Conservation (phyloP, 2,113 vertebrate species). For the Rhabdornis inornatus region DNA sequence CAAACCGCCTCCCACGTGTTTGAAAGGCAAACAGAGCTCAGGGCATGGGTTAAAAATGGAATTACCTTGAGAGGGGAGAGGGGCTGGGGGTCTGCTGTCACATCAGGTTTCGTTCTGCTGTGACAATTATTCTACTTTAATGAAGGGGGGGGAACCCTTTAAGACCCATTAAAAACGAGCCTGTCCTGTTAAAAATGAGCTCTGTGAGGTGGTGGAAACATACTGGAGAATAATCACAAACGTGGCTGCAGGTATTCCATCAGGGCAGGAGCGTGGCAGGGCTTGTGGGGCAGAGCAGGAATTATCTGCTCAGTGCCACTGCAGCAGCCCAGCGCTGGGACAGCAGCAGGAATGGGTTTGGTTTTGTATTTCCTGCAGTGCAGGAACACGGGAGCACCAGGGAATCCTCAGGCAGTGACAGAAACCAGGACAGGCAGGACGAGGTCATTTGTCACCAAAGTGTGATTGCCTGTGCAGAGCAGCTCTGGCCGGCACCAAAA, state of each 20-base stretch:
- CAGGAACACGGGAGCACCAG: neutral
- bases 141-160: neutral
- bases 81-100: neutral
- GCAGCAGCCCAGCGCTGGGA: too few relatives aligned
- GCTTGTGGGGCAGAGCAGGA: neutral
- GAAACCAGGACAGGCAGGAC: too few relatives aligned
- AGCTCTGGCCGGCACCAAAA: too few relatives aligned
- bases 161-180: neutral
- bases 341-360: neutral
- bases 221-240: neutral
- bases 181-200: neutral
- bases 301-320: too few relatives aligned
- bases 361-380: neutral
- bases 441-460: too few relatives aligned
- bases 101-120: neutral
- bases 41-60: neutral
- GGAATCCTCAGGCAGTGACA: too few relatives aligned
- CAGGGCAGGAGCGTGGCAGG: neutral
- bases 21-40: neutral
- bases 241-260: neutral
- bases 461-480: too few relatives aligned
- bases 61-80: neutral
- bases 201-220: neutral
- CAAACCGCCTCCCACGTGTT: neutral
- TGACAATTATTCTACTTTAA: constrained; percentile 1